Conservation (phyloP, 2,113 vertebrate genomes). For the Lethenteron reissneri region DNA sequence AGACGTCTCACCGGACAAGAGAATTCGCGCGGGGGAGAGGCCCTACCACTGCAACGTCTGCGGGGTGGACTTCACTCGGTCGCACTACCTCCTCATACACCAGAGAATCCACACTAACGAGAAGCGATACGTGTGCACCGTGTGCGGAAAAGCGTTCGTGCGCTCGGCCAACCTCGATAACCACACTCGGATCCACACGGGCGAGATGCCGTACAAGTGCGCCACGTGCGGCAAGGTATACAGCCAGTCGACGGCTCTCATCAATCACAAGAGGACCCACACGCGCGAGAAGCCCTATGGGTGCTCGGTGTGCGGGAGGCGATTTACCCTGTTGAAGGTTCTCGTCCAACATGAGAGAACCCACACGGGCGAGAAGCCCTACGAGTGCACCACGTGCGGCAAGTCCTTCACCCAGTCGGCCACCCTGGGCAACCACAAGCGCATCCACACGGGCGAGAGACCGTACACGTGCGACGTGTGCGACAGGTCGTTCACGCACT, state of each 20-base stretch:
- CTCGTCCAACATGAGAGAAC: background rate
- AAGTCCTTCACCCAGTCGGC: background rate
- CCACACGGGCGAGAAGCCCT: slow-evolving; percentile 3
- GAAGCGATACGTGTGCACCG: slow-evolving; percentile 36
- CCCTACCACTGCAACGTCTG: slow-evolving; percentile 32
- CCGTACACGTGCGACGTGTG: background rate
- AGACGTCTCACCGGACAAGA: background rate
- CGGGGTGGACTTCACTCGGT: slow-evolving; percentile 48
- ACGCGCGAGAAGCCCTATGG: slow-evolving; percentile 1
- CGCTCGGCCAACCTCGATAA: background rate
- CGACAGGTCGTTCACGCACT: background rate
- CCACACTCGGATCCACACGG: background rate
- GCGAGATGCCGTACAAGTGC: background rate
- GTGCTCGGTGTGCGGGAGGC: slow-evolving; percentile 6
- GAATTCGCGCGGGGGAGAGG: background rate
- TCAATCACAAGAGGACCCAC: background rate
- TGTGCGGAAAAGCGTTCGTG: slow-evolving; percentile 11
- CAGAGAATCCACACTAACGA: slow-evolving; percentile 47
- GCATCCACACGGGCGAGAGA: background rate
- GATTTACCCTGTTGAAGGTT: background rate
- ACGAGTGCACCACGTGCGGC: background rate
- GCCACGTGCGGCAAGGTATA: background rate
- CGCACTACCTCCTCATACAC: slow-evolving; percentile 54
- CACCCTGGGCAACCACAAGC: background rate
- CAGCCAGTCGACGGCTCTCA: background rate